Evolutionary conservation across 2,113 vertebrate genomes (phyloP).

Genomic region (Morone chrysops): DNA sequence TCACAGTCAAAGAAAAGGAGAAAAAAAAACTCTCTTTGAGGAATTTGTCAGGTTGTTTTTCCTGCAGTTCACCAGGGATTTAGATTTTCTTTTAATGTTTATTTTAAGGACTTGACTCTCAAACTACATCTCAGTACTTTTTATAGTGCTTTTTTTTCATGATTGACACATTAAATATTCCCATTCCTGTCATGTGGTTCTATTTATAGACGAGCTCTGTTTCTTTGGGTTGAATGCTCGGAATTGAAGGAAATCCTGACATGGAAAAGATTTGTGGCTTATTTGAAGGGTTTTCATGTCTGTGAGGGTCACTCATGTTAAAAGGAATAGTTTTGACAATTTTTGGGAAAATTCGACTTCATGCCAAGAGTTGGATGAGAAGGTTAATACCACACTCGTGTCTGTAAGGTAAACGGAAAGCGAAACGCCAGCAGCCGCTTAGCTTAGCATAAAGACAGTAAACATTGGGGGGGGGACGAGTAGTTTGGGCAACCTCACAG

Average conservation of each 20-base stretch:
- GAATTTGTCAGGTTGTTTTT: conserved; percentile 48
- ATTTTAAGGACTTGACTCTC: conserved; percentile 64
- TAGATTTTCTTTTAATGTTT: conserved; percentile 50
- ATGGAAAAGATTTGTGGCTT: not conserved
- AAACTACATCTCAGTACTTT: not conserved
- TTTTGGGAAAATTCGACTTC: not conserved
- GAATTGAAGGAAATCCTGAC: conserved; percentile 38
- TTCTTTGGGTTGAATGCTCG: not conserved
- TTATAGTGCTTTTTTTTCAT: not conserved
- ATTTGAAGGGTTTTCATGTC: not conserved
- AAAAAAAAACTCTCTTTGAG: not conserved
- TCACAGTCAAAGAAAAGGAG: conserved; percentile 31
- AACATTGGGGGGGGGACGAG: too few species aligned
- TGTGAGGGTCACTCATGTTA: not conserved
- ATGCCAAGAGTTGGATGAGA: not conserved
- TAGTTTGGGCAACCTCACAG: too few species aligned
- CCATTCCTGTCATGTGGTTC: conserved; percentile 4
- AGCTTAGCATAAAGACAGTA: too few species aligned
- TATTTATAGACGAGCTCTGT: conserved; percentile 24
- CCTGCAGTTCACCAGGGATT: conserved; percentile 9
- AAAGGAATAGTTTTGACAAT: not conserved
- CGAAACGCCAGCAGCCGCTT: too few species aligned
- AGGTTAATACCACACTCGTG: not conserved
- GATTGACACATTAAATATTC: conserved; percentile 39
- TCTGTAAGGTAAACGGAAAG: not conserved